Evolutionary conservation across 2,113 vertebrate genomes (phyloP).

Genomic region (Mus pahari): DNA sequence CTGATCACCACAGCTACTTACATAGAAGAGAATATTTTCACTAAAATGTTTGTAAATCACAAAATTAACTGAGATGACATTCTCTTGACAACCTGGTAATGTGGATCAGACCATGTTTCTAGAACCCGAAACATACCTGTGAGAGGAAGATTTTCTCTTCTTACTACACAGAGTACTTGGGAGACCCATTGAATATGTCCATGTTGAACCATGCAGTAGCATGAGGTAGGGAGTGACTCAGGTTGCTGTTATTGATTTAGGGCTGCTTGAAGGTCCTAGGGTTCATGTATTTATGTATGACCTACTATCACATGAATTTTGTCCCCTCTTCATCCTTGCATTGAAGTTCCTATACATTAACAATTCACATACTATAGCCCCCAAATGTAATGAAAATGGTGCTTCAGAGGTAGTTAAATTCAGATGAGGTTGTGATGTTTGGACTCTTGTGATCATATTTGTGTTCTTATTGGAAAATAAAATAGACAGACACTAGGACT

Average conservation of each 20-base stretch:
- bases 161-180: background rate
- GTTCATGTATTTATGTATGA: slow-evolving; percentile 22
- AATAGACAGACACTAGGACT: background rate
- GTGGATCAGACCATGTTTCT: slow-evolving; percentile 18
- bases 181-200: background rate
- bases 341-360: background rate
- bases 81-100: slow-evolving; percentile 45
- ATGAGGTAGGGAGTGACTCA: background rate
- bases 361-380: background rate
- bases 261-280: background rate
- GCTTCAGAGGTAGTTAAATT: background rate
- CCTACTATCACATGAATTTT: background rate
- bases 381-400: background rate
- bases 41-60: slow-evolving; percentile 65
- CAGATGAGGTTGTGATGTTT: background rate
- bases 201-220: background rate
- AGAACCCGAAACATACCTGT: background rate
- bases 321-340: background rate
- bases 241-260: slow-evolving; percentile 3
- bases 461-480: background rate
- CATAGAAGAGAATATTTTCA: slow-evolving; percentile 36
- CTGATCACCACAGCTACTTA: slow-evolving; percentile 62
- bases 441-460: background rate
- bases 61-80: slow-evolving; percentile 11
- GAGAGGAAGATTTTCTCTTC: background rate